Percentiles rank a stretch among this genome's conserved stretches.
Conservation (phyloP, 64 coral and sea anemone genomes). For the Actinia equina region DNA sequence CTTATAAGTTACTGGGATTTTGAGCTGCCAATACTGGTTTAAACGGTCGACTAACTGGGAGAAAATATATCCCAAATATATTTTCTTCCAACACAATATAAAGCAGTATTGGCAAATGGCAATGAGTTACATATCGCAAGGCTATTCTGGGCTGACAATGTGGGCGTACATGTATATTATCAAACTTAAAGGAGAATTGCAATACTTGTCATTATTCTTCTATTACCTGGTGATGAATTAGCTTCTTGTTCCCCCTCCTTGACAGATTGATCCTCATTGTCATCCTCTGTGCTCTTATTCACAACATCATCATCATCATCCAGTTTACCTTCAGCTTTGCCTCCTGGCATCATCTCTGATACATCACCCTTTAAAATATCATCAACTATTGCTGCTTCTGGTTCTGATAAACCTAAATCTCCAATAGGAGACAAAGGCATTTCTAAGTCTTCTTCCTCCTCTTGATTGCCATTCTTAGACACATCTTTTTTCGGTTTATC, state of each 20-base stretch:
- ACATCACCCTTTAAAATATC: slow-evolving; percentile 90
- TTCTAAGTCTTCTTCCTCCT: slow-evolving; percentile 73
- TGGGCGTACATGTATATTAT: too few species aligned
- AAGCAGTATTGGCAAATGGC: too few species aligned
- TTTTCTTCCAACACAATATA: too few species aligned
- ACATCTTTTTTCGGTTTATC: slow-evolving; percentile 18
- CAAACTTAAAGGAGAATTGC: too few species aligned
- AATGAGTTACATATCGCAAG: too few species aligned
- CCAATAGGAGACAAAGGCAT: slow-evolving; percentile 86
- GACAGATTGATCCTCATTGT: neutral
- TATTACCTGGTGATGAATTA: neutral
- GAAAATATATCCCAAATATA: too few species aligned
- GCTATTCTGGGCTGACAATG: too few species aligned
- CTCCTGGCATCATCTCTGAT: slow-evolving; percentile 34
- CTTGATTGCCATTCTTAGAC: slow-evolving; percentile 13
- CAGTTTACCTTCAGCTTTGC: neutral
- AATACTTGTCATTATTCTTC: too few species aligned
- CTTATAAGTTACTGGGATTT: too few species aligned
- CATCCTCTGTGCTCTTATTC: neutral
- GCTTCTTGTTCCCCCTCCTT: slow-evolving; percentile 10
- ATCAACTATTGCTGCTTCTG: slow-evolving; percentile 78
- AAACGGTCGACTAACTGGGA: too few species aligned
- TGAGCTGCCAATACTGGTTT: too few species aligned
- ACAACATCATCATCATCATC: neutral
- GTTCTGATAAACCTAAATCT: slow-evolving; percentile 64